Conservation (phyloP, 2,888 invertebrate species). For the Pilophorus perplexus region DNA sequence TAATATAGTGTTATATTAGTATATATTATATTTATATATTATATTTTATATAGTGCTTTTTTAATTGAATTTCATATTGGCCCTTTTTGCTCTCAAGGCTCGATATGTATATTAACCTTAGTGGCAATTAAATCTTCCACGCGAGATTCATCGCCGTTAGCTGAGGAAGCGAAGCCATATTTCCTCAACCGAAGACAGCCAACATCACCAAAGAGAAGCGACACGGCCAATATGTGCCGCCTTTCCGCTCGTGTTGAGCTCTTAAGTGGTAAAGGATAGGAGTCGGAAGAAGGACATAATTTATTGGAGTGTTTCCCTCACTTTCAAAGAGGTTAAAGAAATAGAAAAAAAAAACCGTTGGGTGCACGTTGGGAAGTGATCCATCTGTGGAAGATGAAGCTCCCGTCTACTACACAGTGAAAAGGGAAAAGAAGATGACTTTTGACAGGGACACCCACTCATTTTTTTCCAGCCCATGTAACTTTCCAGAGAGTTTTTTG, state of each 20-base stretch:
- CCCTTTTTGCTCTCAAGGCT: too few relatives aligned
- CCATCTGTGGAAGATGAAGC: conserved; percentile 9
- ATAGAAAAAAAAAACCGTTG: neutral
- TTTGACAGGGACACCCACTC: conserved; percentile 19
- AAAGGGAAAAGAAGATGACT: conserved; percentile 14
- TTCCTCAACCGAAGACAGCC: neutral
- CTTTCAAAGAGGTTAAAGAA: conserved; percentile 6
- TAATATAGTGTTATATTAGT: too few relatives aligned
- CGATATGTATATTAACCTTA: too few relatives aligned
- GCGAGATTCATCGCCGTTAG: too few relatives aligned
- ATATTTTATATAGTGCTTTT: too few relatives aligned
- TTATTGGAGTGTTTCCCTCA: conserved; percentile 8
- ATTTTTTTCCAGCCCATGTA: conserved; percentile 36
- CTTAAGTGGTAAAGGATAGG: conserved; percentile 10
- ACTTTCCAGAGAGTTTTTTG: conserved; percentile 6
- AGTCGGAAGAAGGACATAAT: conserved; percentile 16
- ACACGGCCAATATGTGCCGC: conserved; percentile 17
- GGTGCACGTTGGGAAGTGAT: neutral
- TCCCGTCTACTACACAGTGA: neutral
- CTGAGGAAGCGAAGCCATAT: conserved; percentile 9
- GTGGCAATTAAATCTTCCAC: too few relatives aligned
- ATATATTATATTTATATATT: too few relatives aligned
- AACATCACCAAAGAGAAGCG: conserved; percentile 8
- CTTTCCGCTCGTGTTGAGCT: conserved; percentile 20
- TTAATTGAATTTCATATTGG: too few relatives aligned